A percentile compares a stretch with the other conserved stretches of the same genome.
These are phyloP conservation scores for Diploscapter pachys DNA, from an alignment of 1,140 invertebrate species.

Conservation along the genomic window DNA sequence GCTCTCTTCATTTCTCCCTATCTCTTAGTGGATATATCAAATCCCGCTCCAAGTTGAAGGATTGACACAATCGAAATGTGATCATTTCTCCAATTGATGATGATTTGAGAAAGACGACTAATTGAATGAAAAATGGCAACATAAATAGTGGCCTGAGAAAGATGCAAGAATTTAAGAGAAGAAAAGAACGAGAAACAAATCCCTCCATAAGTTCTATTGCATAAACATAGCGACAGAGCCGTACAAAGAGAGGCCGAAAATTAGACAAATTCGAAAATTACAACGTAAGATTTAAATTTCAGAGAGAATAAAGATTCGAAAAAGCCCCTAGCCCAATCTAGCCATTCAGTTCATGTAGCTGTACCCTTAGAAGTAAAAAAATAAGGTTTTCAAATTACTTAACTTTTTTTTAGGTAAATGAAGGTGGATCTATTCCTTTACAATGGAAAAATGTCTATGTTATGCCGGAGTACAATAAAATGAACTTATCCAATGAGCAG, in stretches of 20 bases:
- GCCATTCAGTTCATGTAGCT: slow-evolving; percentile 29
- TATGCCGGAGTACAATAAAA: slow-evolving; percentile 28
- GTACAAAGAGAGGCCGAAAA: neutral
- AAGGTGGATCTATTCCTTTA: slow-evolving; percentile 36
- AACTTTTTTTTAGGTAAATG: slow-evolving; percentile 24
- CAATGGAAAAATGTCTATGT: slow-evolving; percentile 42
- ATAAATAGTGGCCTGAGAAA: too few species aligned
- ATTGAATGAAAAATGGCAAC: too few species aligned
- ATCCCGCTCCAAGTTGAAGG: too few species aligned
- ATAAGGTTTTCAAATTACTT: neutral
- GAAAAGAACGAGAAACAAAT: neutral
- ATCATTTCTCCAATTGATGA: too few species aligned
- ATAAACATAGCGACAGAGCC: neutral
- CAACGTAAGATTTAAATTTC: neutral
- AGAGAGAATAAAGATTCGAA: neutral
- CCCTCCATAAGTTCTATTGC: neutral
- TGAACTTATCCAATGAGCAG: slow-evolving; percentile 34
- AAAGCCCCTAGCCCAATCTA: neutral
- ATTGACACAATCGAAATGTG: too few species aligned
- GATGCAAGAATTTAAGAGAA: neutral
- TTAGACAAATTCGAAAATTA: neutral
- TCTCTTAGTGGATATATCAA: too few species aligned
- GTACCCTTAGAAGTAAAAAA: slow-evolving; percentile 24
- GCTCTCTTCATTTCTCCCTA: too few species aligned
- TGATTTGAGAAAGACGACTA: too few species aligned